A percentile compares a stretch with the other conserved stretches of the same genome.
phyloP scores from a whole-genome alignment of 2,888 invertebrate genomes.

The Holacanthella duospinosa region DNA sequence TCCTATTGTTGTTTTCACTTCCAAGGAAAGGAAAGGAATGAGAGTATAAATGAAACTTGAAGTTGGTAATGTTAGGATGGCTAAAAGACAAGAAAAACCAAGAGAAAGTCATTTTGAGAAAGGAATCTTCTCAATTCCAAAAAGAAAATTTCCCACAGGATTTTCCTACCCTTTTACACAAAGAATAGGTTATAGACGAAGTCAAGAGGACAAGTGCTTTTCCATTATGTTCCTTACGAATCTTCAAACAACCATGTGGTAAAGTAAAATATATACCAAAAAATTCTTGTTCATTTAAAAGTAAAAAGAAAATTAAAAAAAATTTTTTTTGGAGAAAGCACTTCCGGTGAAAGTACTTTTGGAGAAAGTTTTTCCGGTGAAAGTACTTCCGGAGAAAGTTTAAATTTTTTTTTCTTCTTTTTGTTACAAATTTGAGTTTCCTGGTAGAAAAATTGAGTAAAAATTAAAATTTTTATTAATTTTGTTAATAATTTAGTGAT shows the following conservation, averaged over 20 bases:
- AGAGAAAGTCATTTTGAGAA: constrained; percentile 13
- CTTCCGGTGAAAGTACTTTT: no score
- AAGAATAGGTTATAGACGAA: not conserved
- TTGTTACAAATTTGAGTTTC: not conserved
- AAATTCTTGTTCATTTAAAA: no score
- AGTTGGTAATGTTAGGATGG: constrained; percentile 12
- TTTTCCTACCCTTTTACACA: constrained; percentile 24
- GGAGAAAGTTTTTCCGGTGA: not conserved
- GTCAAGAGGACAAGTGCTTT: constrained; percentile 1
- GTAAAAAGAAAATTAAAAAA: no score
- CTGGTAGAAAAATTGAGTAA: no score
- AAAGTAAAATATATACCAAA: no score
- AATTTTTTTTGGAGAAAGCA: no score
- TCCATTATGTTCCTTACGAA: not conserved
- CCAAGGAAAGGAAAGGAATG: constrained; percentile 12
- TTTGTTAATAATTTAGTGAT: no score
- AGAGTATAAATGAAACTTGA: constrained; percentile 22
- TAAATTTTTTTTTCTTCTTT: not conserved
- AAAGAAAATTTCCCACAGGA: constrained; percentile 34
- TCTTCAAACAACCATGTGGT: no score
- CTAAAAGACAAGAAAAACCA: constrained; percentile 5
- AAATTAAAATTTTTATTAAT: no score
- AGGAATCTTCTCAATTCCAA: constrained; percentile 12
- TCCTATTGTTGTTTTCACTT: not conserved
- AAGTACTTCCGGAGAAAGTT: not conserved